Base-by-base conservation (phyloP, 2,113 vertebrate genomes). In the Uria lomvia region DNA sequence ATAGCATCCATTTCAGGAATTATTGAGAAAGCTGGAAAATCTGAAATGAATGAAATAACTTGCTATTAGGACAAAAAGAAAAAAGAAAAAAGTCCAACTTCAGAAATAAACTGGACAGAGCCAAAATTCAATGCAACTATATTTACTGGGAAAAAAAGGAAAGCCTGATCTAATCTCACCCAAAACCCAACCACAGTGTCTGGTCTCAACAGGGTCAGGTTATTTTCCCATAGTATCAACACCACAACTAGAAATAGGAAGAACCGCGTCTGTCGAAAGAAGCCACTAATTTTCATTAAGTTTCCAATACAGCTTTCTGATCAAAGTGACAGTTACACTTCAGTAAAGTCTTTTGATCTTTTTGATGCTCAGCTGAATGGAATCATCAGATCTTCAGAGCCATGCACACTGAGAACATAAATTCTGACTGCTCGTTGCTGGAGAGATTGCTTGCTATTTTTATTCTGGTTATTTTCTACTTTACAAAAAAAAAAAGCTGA, bases 351-450 rank as follows among this genome's bases (percentile, higher is more conserved):
- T 89, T 96, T 82, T 95, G 94, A 97, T 96, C 91, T 82, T 96
- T 94, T 91, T 89, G 97, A 94, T 95, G 91, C 81, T 96, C 78
- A 95, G 50, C 91, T 95, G 92, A 96, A 94, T 82, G 80, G 83
- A 95, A 94, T 95, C 95, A 95, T 96, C 86, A 87, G 84, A 40
- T 92, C 94, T 94, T 96, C 86, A 94, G 88, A 96, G 88, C 68
- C 0, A 0, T 50, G 80, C 70, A 86, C 58, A 85, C 88, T 85
- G 88, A 89, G 70, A 96, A 91, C 80, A 86, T 89, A 92, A 96
- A 97, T 94, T 96, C 80, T 89, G 86, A 91, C 89, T 89, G 80
- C 58, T 95, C 16, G 0, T 82, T 91, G 84, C 91, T 92, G 92
- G 80, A 94, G 76, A 86, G 30, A 72, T 94, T n/a, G 8, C 77